Base-by-base conservation (phyloP, 1,140 invertebrate genomes). In the Sinonovacula constricta region DNA sequence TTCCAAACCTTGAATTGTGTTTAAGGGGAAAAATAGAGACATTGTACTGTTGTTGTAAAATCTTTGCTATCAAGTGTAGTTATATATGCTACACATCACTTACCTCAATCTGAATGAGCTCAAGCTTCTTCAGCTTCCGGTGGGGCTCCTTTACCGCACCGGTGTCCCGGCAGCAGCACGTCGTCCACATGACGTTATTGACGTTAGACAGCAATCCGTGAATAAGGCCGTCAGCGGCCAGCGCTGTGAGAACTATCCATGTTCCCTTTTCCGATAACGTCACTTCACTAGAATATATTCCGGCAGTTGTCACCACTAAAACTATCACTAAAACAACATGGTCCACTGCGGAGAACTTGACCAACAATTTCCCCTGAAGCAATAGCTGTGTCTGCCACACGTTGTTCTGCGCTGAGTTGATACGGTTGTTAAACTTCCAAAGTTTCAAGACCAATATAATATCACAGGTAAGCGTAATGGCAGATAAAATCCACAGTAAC, bases 331-430 rank as follows among this genome's bases (percentile, higher is more conserved):
- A 39, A 1, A 76, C 36, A 2, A 59, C 22, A 54, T 83, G 70
- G 63, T 86, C 81, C 28, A 81, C 0, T 14, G 84, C 31, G 2
- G 65, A 39, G 26, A 81, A 70, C 60, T 67, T 68, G 26, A 77
- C 72, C 0, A 79, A 51, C 14, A 49, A 31, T 62, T 76, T 75
- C 24, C 80, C 82, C 68, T 83, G 81, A 24, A 45, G 56, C 5
- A 83, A 53, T 12, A 81, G 82, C 76, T 84, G 81, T 26, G 65
- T 76, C 62, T 86, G 85, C 85, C 85, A 86, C 12, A 86, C 74
- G 67, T 84, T 84, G 24, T 82, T 83, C 12, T 83, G 82, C 7
- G 83, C 83, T 12, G 85, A 81, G 65, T 84, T 82, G 24, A 86
- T 81, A 22, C 85, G 62, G 53, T 80, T 81, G 33, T 80, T 74